Base-by-base conservation (phyloP, 2,888 invertebrate genomes). In the Synergus itoensis region DNA sequence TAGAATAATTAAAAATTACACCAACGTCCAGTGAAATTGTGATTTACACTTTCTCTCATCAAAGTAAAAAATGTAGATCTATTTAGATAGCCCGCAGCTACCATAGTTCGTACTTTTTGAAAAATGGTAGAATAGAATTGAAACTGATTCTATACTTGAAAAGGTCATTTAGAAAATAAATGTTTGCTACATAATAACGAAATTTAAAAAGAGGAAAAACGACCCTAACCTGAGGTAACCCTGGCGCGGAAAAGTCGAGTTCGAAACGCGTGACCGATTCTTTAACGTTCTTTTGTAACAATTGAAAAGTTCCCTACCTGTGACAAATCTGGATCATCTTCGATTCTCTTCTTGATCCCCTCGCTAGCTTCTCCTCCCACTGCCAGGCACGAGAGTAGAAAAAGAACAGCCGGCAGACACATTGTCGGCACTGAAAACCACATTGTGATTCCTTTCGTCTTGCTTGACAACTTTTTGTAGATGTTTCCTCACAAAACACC, bases 251-350 rank as follows among this genome's bases (percentile, higher is more conserved):
- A 73, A 53, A 57, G 1, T 16, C 5, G n/a, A 73, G n/a, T 73
- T 53, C 2, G 53, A 53, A 73, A 73, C 36, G 73, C n/a, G 11
- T 40, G 73, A 40, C 53, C n/a, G 5, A 40, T 53, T 69, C 36
- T 40, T 57, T 18, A 0, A 40, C 4, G 28, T 48, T 28, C 48
- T 28, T 28, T 28, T n/a, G 16, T 28, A 53, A 9, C 16, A 9
- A 73, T 1, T 36, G 73, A 73, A 73, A 18, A 40, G 53, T 53
- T 63, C 78, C 84, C 82, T 65, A 89, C 90, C 89, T 90, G 86
- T 79, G 91, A 91, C 80, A 92, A 86, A 78, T 92, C 89, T 81
- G 89, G 73, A 78, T 91, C 91, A 64, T 89, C 90, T 67, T 91
- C 88, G 36, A 92, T 91, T 86, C 87, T 91, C n/a, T 87, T 86